Conservation (phyloP, 2,797 vertebrate genomes). For the Leuciscus waleckii region DNA sequence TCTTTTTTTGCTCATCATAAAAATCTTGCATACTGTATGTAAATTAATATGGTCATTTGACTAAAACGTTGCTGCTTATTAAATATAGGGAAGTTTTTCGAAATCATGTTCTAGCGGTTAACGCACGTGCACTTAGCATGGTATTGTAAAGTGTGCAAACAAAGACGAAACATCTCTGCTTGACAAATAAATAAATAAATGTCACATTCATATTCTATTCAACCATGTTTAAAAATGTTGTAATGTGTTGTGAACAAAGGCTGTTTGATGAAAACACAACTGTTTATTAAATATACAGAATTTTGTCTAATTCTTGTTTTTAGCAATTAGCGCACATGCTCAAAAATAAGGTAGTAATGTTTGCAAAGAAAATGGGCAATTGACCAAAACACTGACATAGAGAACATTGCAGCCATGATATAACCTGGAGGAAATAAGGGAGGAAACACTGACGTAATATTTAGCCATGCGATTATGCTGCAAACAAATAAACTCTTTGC, state of each 20-base stretch:
- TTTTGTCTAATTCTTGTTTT: background rate
- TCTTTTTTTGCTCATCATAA: background rate
- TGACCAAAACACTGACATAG: background rate
- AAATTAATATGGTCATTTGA: background rate
- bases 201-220: too few species aligned
- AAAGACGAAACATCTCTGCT: too few species aligned
- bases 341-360: background rate
- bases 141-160: too few species aligned
- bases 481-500: background rate
- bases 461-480: background rate
- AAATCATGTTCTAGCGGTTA: too few species aligned
- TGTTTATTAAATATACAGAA: background rate
- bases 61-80: background rate
- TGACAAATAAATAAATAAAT: too few species aligned
- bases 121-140: too few species aligned
- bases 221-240: too few species aligned
- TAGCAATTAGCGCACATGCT: background rate
- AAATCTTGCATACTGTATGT: background rate
- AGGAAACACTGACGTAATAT: slow-evolving; percentile 8
- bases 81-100: background rate
- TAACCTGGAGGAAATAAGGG: background rate
- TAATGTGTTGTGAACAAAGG: too few species aligned
- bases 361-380: background rate
- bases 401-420: background rate
- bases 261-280: too few species aligned